phyloP scores from a whole-genome alignment of 2,888 invertebrate species.

The Trichogramma dendrolimi region DNA sequence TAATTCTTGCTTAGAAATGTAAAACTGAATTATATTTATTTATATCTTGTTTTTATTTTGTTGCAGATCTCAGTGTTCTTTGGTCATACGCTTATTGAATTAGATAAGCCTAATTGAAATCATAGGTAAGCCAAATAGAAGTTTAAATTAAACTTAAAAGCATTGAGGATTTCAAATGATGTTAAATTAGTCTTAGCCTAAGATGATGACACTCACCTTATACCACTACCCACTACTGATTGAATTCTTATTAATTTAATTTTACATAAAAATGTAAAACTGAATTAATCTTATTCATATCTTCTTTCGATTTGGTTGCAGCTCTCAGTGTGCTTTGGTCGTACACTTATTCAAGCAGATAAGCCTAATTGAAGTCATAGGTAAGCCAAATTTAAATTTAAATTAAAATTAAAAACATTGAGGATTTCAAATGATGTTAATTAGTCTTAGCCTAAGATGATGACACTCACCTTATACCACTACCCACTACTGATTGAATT shows the following conservation, averaged over 20 bases:
- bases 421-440: neutral
- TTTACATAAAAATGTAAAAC: too few species aligned
- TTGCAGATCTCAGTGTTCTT: conserved; percentile 79
- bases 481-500: too few species aligned
- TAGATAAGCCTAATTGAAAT: conserved; percentile 66
- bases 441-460: too few species aligned
- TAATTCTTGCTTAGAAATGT: neutral
- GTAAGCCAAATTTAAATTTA: too few species aligned
- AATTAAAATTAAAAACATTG: too few species aligned
- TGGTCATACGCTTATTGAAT: conserved; percentile 93
- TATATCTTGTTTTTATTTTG: too few species aligned
- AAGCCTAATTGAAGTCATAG: conserved; percentile 54
- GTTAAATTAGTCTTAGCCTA: conserved; percentile 35
- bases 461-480: too few species aligned
- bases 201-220: conserved; percentile 38
- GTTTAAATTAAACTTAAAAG: neutral
- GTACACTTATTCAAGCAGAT: conserved; percentile 92
- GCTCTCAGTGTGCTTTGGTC: conserved; percentile 93
- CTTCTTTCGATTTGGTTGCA: too few species aligned
- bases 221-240: conserved; percentile 43
- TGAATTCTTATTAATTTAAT: conserved; percentile 6
- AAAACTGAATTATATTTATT: too few species aligned
- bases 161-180: conserved; percentile 33
- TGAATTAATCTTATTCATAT: too few species aligned
- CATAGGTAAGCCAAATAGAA: conserved; percentile 58